Conservation (phyloP, 2,797 vertebrate species). For the Decapterus maruadsi region DNA sequence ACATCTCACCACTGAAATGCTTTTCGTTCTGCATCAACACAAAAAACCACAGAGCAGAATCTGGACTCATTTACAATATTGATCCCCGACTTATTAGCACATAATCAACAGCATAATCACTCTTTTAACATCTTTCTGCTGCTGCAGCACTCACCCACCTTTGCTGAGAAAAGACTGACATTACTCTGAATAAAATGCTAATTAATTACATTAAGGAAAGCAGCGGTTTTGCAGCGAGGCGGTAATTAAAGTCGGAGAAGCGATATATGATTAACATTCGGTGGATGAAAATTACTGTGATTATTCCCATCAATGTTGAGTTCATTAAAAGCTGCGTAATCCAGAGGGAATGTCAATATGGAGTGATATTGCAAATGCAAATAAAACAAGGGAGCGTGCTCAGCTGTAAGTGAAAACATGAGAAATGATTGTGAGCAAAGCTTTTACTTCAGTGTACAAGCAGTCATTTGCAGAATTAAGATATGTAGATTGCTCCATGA, state of each 20-base stretch:
- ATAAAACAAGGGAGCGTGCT: constrained; percentile 50
- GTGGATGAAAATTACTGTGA: constrained; percentile 69
- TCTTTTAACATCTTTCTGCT: constrained; percentile 1
- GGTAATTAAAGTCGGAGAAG: constrained; percentile 74
- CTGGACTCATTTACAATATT: constrained; percentile 8
- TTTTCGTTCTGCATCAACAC: background rate
- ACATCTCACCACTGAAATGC: background rate
- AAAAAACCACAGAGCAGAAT: constrained; percentile 9
- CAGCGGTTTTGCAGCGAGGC: constrained; percentile 46
- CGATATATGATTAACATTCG: constrained; percentile 74
- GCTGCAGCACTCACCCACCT: background rate
- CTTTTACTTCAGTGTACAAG: constrained; percentile 2
- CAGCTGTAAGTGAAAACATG: constrained; percentile 43
- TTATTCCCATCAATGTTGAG: constrained; percentile 64
- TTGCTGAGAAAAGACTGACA: constrained; percentile 33
- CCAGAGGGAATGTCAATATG: constrained; percentile 63
- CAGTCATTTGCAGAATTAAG: constrained; percentile 44
- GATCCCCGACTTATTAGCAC: constrained; percentile 39
- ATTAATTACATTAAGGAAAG: constrained; percentile 68
- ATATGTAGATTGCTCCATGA: constrained; percentile 19
- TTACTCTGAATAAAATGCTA: constrained; percentile 51
- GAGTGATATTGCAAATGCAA: constrained; percentile 59
- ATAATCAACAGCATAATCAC: constrained; percentile 37
- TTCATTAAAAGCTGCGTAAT: constrained; percentile 78
- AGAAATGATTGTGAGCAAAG: constrained; percentile 33